Base-by-base conservation (phyloP, 2,797 vertebrate genomes). In the Knipowitschia caucasica region DNA sequence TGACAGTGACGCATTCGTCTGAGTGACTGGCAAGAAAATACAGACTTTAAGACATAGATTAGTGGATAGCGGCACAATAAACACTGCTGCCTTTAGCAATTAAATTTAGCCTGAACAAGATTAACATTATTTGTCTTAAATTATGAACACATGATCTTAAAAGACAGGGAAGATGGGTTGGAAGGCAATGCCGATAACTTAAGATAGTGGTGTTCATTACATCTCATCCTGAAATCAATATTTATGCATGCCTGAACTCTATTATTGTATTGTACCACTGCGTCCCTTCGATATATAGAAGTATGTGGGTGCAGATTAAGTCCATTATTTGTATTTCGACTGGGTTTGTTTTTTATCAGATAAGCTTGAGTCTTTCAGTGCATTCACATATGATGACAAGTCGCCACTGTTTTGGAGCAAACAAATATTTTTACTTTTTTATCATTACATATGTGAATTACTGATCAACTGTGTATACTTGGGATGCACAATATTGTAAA, bases 1-100 rank as follows among this genome's bases (percentile, higher is more conserved):
- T 52, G 23, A 34, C 20, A 50, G 20, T 14, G 12, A 55, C 29
- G 33, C 18, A 52, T 43, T 43, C 50, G n/a, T 64, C 18, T 44
- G 7, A 56, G 24, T n/a, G 63, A 68, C 45, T 50, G 62, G 23
- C 42, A 60, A 27, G 3, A 55, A 62, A 20, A 45, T n/a, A 57
- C 24, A 44, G 42, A 40, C 50, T n/a, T n/a, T 55, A n/a, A 45
- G 24, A 18, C 7, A 53, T 56, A 12, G 39, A 56, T 31, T 26
- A 65, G 24, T 33, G 11, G 39, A 59, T 42, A 26, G 56, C 47
- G 46, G 34, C 2, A 9, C 14, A 26, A 50, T 58, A 53, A 27
- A 30, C 62, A 64, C 63, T n/a, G 62, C 50, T 46, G 21, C 62
- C 30, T 43, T 14, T 43, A 53, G 14, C 61, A 11, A 39, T 24